Evolutionary conservation across 2,113 vertebrate genomes (phyloP).

Genomic region (Piprites chloris): DNA sequence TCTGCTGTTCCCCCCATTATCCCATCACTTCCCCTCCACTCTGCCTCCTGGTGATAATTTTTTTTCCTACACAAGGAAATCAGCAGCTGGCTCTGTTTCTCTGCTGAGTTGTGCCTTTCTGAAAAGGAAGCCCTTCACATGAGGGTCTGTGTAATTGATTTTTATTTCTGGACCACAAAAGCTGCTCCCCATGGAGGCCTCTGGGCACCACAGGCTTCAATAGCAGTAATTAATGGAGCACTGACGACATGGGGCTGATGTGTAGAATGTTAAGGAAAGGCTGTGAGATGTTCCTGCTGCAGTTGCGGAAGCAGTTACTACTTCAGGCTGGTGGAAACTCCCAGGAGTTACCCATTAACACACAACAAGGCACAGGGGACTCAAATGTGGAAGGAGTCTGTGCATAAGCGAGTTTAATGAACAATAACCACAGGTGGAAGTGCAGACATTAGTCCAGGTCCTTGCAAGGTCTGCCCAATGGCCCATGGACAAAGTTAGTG

Average conservation of each 20-base stretch:
- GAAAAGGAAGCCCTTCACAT: neutral
- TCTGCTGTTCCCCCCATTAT: neutral
- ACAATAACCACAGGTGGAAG: neutral
- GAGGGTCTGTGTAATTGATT: neutral
- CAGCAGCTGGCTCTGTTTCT: neutral
- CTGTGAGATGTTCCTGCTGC: neutral
- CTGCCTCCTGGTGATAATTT: neutral
- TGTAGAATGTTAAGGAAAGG: neutral
- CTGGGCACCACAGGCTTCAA: neutral
- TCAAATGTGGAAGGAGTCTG: neutral
- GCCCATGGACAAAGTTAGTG: neutral
- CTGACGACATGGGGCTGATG: neutral
- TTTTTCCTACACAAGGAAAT: neutral
- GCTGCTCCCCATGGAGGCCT: neutral
- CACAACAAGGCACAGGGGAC: neutral
- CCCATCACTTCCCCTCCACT: neutral
- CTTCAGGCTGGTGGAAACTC: neutral
- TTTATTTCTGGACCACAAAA: neutral
- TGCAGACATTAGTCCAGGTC: neutral
- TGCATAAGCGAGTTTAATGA: constrained; percentile 18
- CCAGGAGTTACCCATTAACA: constrained; percentile 13
- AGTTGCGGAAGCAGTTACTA: neutral
- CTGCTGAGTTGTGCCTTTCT: neutral
- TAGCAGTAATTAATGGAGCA: neutral
- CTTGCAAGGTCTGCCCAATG: neutral